Percentiles rank a stretch among this genome's conserved stretches.
Evolutionary conservation across 2,797 vertebrate species (phyloP).

Genomic region (Hypotaenidia philippensis): DNA sequence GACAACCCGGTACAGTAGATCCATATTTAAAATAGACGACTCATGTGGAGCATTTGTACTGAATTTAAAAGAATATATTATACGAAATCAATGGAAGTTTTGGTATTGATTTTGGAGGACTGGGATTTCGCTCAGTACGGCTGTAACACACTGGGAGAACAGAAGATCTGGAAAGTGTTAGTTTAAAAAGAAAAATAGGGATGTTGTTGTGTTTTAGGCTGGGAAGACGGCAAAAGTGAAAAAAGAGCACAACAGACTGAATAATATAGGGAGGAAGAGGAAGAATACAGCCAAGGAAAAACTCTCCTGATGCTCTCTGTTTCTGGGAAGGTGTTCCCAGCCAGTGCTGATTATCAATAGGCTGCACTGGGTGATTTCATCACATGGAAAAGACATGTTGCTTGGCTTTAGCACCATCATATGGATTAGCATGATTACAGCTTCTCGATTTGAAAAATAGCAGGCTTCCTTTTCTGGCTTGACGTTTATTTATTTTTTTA

Average conservation of each 20-base stretch:
- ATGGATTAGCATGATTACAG: slow-evolving; percentile 58
- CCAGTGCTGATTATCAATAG: neutral
- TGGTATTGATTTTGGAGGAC: slow-evolving; percentile 54
- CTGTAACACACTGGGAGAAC: neutral
- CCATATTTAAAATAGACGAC: slow-evolving; percentile 40
- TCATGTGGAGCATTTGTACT: slow-evolving; percentile 48
- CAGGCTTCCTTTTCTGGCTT: slow-evolving; percentile 55
- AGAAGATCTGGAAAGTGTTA: neutral
- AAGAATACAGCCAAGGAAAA: neutral
- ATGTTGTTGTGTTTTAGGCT: neutral
- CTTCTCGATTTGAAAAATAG: slow-evolving; percentile 61
- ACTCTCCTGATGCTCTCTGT: neutral
- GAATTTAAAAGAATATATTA: slow-evolving; percentile 69
- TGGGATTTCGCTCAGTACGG: neutral
- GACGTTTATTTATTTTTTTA: slow-evolving; percentile 66
- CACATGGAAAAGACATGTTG: slow-evolving; percentile 29
- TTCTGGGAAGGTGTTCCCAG: slow-evolving; percentile 21
- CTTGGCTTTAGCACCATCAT: slow-evolving; percentile 30
- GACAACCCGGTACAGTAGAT: slow-evolving; percentile 51
- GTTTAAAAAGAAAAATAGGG: neutral
- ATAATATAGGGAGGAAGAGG: neutral
- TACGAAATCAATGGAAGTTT: slow-evolving; percentile 63
- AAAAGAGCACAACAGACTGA: neutral
- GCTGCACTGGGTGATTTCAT: neutral
- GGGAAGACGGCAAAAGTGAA: neutral